phyloP scores from a whole-genome alignment of 2,113 vertebrate species.

The Hepsetus odoe region DNA sequence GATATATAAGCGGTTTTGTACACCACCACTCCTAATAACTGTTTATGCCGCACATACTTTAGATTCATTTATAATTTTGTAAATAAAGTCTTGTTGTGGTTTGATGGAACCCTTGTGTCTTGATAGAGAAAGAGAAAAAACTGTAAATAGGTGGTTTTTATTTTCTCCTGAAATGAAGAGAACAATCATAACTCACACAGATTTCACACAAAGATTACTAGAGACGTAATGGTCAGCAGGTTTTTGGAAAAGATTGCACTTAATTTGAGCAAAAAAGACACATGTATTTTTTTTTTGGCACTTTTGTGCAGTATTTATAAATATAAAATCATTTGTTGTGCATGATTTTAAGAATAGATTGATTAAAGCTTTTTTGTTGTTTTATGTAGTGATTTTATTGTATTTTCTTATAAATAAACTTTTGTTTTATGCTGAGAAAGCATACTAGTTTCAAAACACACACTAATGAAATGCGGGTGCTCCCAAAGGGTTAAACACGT shows the following conservation, averaged over 20 bases:
- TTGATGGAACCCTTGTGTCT: background rate
- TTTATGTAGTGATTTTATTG: background rate
- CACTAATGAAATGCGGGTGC: background rate
- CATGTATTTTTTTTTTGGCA: background rate
- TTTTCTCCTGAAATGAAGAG: background rate
- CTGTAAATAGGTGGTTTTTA: background rate
- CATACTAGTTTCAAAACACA: background rate
- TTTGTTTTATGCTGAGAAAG: background rate
- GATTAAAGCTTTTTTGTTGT: background rate
- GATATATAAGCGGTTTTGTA: background rate
- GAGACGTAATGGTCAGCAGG: background rate
- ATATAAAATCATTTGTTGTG: background rate
- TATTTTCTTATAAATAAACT: no score
- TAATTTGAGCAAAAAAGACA: background rate
- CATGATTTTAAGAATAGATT: background rate
- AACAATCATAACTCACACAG: background rate
- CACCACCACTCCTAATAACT: no score
- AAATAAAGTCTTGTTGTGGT: conserved; percentile 19
- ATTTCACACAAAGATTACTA: background rate
- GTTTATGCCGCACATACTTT: background rate
- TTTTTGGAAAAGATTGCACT: background rate
- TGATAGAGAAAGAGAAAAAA: background rate
- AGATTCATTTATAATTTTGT: conserved; percentile 5
- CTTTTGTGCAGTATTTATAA: background rate
- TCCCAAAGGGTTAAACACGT: conserved; percentile 21